These are phyloP conservation scores for Brienomyrus longianalis DNA, from an alignment of 2,113 vertebrate genomes.

Conservation along the genomic window DNA sequence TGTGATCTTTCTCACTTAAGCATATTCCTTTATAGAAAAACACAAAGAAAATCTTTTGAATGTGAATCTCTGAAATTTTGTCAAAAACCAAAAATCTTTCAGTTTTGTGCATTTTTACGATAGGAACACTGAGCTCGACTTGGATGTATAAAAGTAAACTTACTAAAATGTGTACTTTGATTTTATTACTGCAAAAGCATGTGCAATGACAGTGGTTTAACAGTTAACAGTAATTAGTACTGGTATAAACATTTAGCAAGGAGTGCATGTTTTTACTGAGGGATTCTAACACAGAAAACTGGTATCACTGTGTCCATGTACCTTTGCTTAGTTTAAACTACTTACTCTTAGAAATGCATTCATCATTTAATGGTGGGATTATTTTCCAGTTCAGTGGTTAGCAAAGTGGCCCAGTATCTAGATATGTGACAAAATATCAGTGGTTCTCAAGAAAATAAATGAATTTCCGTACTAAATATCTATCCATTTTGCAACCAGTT, in stretches of 20 bases:
- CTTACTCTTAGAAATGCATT: not conserved
- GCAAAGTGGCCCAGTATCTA: not conserved
- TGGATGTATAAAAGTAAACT: not conserved
- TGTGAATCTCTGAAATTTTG: not conserved
- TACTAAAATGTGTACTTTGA: not conserved
- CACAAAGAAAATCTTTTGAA: not conserved
- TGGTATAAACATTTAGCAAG: not conserved
- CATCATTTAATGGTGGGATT: not conserved
- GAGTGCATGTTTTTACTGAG: not conserved
- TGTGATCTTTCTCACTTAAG: not conserved
- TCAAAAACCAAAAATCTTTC: not conserved
- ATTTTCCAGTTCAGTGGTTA: not conserved
- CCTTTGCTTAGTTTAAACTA: not conserved
- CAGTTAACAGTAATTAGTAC: not conserved
- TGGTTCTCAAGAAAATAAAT: not conserved
- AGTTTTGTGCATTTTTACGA: not conserved
- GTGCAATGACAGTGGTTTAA: not conserved
- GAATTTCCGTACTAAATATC: not conserved
- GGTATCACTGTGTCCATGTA: not conserved
- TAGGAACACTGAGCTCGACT: not conserved
- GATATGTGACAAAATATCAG: not conserved
- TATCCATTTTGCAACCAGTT: not conserved
- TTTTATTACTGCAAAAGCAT: not conserved
- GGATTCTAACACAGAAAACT: not conserved
- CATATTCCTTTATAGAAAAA: not conserved